phyloP scores from a whole-genome alignment of 2,888 invertebrate species.

The Pelosia muscerda region DNA sequence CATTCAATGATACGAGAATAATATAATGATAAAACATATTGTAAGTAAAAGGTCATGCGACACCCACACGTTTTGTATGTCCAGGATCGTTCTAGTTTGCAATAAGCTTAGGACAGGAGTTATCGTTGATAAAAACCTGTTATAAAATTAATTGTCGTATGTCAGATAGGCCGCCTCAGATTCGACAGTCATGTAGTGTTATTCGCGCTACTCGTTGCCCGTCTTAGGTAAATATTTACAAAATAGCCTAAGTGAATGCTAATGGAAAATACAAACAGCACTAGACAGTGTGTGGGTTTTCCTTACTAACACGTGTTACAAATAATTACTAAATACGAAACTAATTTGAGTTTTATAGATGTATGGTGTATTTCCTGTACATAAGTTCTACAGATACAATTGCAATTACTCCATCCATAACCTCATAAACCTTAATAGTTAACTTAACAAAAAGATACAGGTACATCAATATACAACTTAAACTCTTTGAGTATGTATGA shows the following conservation, averaged over 20 bases:
- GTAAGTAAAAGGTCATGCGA: not conserved
- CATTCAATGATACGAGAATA: not conserved
- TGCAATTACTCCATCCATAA: constrained; percentile 32
- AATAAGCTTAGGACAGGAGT: not conserved
- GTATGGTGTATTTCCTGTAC: not conserved
- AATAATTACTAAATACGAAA: not conserved
- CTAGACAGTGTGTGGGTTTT: not conserved
- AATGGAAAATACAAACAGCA: constrained; percentile 17
- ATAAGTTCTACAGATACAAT: constrained; percentile 6
- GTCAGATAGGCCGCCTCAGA: too few relatives aligned
- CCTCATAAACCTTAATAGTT: constrained; percentile 43
- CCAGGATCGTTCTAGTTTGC: not conserved
- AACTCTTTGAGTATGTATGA: constrained; percentile 72
- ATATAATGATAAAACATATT: not conserved
- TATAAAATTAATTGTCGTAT: not conserved
- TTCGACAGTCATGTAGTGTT: not conserved
- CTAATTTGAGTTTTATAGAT: not conserved
- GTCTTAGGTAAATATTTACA: constrained; percentile 6
- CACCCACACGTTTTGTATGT: not conserved
- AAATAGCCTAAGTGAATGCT: not conserved
- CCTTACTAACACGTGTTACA: not conserved
- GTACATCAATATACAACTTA: constrained; percentile 64
- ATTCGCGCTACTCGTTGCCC: not conserved
- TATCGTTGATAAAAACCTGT: not conserved
- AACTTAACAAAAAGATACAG: constrained; percentile 60